phyloP scores from a whole-genome alignment of 2,113 vertebrate species.

The Channa argus region DNA sequence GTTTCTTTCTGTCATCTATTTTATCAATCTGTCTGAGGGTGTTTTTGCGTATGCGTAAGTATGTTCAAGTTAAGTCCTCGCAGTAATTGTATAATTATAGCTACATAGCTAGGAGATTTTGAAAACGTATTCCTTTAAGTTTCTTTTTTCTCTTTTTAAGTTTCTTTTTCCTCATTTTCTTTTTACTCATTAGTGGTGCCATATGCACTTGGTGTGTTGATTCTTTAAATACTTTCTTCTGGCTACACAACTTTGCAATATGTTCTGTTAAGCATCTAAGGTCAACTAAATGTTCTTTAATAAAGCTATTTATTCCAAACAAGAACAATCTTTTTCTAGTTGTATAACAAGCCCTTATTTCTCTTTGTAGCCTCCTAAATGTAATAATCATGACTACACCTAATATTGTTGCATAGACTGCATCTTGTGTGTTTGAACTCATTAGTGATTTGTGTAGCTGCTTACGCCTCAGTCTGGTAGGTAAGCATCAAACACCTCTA shows the following conservation, averaged over 20 bases:
- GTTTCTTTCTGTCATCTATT: background rate
- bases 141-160: too few relatives aligned
- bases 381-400: too few relatives aligned
- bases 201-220: background rate
- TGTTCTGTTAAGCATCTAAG: conserved; percentile 5
- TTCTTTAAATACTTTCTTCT: background rate
- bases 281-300: conserved; percentile 10
- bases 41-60: background rate
- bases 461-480: background rate
- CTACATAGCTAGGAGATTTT: too few relatives aligned
- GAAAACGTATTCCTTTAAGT: too few relatives aligned
- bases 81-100: background rate
- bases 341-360: background rate
- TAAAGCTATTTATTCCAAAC: background rate
- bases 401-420: background rate
- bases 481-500: background rate
- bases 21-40: background rate
- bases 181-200: too few relatives aligned
- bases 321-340: background rate
- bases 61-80: background rate
- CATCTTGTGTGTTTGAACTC: conserved; percentile 1
- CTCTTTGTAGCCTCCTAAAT: background rate
- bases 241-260: background rate
- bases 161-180: too few relatives aligned
- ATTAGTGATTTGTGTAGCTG: background rate